Evolutionary conservation across 2,888 invertebrate species (phyloP), one percentile per base, ranked within the genome.

Genomic region (Rhaphigaster nebulosa): DNA sequence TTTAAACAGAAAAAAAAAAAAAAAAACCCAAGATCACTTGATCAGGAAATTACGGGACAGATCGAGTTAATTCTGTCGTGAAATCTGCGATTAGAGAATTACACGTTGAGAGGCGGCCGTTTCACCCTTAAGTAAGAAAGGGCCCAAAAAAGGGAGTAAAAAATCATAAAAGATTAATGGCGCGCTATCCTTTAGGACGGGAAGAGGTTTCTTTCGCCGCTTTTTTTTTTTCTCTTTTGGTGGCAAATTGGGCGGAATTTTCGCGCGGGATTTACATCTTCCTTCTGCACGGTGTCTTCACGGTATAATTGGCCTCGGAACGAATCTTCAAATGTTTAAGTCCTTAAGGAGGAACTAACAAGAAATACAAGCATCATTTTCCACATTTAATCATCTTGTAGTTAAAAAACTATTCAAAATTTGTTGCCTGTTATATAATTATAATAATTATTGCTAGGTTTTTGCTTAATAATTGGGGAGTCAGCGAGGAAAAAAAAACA

Each of bases 121-220:
- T 84, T 50, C 12, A 50, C 45, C 45, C 84, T 84, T 84, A 84
- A 84, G 84, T 84, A 84, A 45, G 84, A 45, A 84, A 45, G 45
- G 45, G 15, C 1, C 15, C 10, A 84, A 76, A 76, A 76, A 76
- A 84, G 13, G 84, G 45, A 13, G n/a, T 13, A 50, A 84, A 50
- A 50, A 50, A 84, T 50, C 84, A 50, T 84, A 84, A 84, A 84
- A 84, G 84, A 84, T 84, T 84, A 84, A 84, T 84, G 84, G 84
- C n/a, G 45, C n/a, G 84, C 84, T 84, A 84, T 84, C 84, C 26
- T 84, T 84, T 84, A 84, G 84, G 45, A 12, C 20, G 84, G 45
- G 45, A 45, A 84, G 45, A n/a, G 84, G 84, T 45, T 84, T 84
- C 84, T 84, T 84, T 84, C 45, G 2, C 20, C 45, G 84, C 50